These are phyloP conservation scores for Oreohelix idahoensis DNA, from an alignment of 1,140 invertebrate genomes.

Conservation along the genomic window DNA sequence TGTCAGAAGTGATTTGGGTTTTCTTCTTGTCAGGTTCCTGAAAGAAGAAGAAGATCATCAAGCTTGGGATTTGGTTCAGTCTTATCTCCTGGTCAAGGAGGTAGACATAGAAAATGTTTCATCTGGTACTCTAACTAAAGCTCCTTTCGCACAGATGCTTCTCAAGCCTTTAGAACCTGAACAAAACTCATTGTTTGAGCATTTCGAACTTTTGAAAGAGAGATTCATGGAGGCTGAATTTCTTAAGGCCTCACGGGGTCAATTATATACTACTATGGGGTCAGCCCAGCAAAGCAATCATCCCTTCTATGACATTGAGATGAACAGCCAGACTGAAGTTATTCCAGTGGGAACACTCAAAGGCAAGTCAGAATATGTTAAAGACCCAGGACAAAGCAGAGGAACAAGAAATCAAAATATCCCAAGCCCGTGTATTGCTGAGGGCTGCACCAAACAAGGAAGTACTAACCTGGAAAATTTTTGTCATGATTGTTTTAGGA, in stretches of 20 bases:
- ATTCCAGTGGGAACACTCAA: not conserved
- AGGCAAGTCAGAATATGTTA: not conserved
- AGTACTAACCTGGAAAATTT: not conserved
- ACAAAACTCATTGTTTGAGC: not conserved
- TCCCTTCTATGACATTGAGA: slow-evolving; percentile 15
- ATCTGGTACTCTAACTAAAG: not conserved
- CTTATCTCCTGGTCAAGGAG: slow-evolving; percentile 61
- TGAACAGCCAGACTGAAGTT: slow-evolving; percentile 15
- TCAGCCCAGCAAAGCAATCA: not conserved
- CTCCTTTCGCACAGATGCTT: not conserved
- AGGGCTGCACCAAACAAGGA: not conserved
- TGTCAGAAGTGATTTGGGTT: slow-evolving; percentile 50
- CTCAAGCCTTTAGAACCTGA: not conserved
- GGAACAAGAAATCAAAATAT: not conserved
- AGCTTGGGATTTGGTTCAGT: slow-evolving; percentile 51
- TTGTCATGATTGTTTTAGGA: not conserved
- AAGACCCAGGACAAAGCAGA: not conserved
- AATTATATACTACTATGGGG: not conserved
- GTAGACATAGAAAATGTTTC: slow-evolving; percentile 39
- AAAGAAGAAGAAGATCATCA: slow-evolving; percentile 56
- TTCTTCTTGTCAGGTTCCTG: slow-evolving; percentile 59
- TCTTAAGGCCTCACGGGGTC: not conserved
- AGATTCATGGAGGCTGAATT: not conserved
- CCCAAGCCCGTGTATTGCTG: not conserved
- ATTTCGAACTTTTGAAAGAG: not conserved